Evolutionary conservation across 2,888 invertebrate species (phyloP).

Genomic region (Drosophila kambysellisi): DNA sequence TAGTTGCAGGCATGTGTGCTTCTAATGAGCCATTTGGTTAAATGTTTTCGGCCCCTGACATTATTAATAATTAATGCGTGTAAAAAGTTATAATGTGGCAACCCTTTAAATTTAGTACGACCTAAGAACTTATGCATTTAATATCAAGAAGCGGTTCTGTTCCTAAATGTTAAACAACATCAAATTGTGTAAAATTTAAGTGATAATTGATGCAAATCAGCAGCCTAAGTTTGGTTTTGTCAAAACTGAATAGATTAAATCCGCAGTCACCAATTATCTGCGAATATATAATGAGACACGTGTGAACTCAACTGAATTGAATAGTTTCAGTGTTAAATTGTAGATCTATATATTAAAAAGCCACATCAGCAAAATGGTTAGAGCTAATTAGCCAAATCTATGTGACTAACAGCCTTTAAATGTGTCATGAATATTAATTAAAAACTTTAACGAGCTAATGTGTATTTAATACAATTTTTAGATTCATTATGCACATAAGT

Average conservation of each 20-base stretch:
- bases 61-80: constrained; percentile 66
- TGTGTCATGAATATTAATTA: constrained; percentile 56
- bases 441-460: constrained; percentile 55
- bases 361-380: constrained; percentile 44
- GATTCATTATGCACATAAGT: constrained; percentile 1
- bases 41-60: constrained; percentile 46
- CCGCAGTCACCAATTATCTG: neutral
- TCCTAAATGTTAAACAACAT: constrained; percentile 2
- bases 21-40: constrained; percentile 61
- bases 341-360: constrained; percentile 7
- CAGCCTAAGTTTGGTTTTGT: neutral
- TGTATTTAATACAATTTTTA: constrained; percentile 12
- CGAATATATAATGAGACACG: neutral
- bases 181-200: neutral
- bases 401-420: constrained; percentile 16
- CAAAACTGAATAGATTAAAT: neutral
- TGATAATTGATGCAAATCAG: neutral
- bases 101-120: constrained; percentile 55
- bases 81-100: constrained; percentile 60
- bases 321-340: neutral
- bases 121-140: constrained; percentile 21
- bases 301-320: neutral
- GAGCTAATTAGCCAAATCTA: constrained; percentile 63
- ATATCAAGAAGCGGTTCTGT: constrained; percentile 20
- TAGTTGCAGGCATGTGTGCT: constrained; percentile 12